phyloP scores from a whole-genome alignment of 2,797 vertebrate genomes.

The Ceyx erithaca region DNA sequence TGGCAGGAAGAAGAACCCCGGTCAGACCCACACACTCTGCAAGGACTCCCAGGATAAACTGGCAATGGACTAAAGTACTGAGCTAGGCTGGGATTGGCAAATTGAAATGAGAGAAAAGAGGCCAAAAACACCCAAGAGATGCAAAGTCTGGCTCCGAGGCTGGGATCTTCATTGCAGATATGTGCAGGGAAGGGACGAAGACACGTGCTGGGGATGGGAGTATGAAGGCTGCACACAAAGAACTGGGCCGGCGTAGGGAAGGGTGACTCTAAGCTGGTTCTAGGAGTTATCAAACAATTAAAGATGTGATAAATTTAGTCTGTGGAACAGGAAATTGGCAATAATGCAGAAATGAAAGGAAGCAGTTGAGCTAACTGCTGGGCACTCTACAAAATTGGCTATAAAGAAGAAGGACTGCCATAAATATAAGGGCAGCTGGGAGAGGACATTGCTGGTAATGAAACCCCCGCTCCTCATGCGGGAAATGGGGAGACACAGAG shows the following conservation, averaged over 20 bases:
- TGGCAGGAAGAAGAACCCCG: background rate
- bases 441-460: conserved; percentile 59
- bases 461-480: background rate
- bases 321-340: conserved; percentile 64
- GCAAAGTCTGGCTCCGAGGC: background rate
- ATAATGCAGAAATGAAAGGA: conserved; percentile 54
- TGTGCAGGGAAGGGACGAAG: background rate
- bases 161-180: background rate
- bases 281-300: conserved; percentile 65
- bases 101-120: conserved; percentile 4
- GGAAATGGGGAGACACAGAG: conserved; percentile 22
- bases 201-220: background rate
- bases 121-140: background rate
- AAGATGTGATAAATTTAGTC: conserved; percentile 61
- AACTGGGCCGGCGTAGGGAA: background rate
- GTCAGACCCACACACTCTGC: rapidly evolving
- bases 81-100: background rate
- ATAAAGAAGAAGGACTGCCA: conserved; percentile 63
- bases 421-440: conserved; percentile 46
- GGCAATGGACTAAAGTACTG: background rate
- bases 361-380: conserved; percentile 61
- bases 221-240: background rate
- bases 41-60: background rate
- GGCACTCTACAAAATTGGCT: conserved; percentile 67
- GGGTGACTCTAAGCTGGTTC: conserved; percentile 9